Evolutionary conservation across 1,140 invertebrate genomes (phyloP), one percentile per base, ranked within the genome.

Genomic region (Drosophila yakuba): DNA sequence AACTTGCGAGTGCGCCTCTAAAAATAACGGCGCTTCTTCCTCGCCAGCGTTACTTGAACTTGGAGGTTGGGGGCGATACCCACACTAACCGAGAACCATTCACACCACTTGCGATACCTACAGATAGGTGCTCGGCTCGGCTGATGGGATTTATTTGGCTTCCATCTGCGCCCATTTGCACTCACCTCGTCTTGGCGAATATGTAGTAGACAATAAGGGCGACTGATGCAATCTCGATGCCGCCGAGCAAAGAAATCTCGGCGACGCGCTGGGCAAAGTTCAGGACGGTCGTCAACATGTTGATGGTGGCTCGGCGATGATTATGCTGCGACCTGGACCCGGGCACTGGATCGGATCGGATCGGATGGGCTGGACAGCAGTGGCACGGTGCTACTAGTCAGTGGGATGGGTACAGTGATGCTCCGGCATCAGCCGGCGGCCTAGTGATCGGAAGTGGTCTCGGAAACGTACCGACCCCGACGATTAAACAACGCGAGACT

Each of bases 101-200:
- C 32, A 32, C 7, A 32, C 1, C 32, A 32, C 32, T 32, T 32
- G 28, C 7, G 28, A 32, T 32, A 50, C 12, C 3, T 45, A n/a
- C 32, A 17, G 4, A 50, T 28, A 48, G 7, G 23, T 11, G 23
- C 25, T 25, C 25, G 25, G 20, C 47, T 36, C 28, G 47, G 60
- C 51, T 68, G 51, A 68, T 64, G 23, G 64, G 59, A 75, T 76
- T 76, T 76, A 59, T 58, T 44, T 78, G 74, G 78, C 78, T 82
- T 85, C 83, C 54, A 73, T 56, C 63, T 54, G 12, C 47, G 23
- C 8, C 41, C 23, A 47, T 17, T 28, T 11, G 38, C 51, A 88
- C 85, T 84, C 74, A 92, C 91, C 91, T 92, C 57, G 91, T 92
- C 66, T 91, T 92, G 36, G 91, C 85, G 64, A 90, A 92, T 56